phyloP scores from a whole-genome alignment of 2,113 vertebrate genomes.

The Rattus rattus region DNA sequence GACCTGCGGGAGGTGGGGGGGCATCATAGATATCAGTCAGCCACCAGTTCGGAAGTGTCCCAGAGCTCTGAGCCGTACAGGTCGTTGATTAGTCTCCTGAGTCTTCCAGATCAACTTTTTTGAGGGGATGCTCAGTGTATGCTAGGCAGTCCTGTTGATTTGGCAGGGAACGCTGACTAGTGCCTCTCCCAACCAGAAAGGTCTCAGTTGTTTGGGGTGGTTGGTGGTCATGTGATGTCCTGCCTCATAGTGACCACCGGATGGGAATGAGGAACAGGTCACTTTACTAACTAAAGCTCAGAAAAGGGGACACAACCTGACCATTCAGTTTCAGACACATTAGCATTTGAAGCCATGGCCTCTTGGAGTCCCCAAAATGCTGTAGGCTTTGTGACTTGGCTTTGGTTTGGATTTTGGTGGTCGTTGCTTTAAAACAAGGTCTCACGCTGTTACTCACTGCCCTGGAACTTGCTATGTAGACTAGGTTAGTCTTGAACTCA shows the following conservation, averaged over 20 bases:
- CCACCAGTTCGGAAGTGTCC: background rate
- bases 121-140: background rate
- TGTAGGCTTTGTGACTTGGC: background rate
- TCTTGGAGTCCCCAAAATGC: background rate
- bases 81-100: background rate
- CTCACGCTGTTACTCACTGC: background rate
- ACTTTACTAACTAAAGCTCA: background rate
- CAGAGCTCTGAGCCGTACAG: background rate
- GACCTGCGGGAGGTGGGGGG: rapidly evolving
- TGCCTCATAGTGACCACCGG: background rate
- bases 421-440: background rate
- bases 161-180: no score
- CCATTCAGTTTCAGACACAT: no score
- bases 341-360: background rate
- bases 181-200: background rate
- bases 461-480: background rate
- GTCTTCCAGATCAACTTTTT: background rate
- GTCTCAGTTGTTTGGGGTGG: background rate
- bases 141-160: background rate
- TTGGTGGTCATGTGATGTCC: background rate
- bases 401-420: background rate
- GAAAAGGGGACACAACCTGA: background rate
- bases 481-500: background rate
- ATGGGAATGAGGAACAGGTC: background rate
- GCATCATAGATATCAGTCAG: rapidly evolving